These are phyloP conservation scores for Himalopsyche japonica DNA, from an alignment of 2,888 invertebrate genomes.

Conservation along the genomic window DNA sequence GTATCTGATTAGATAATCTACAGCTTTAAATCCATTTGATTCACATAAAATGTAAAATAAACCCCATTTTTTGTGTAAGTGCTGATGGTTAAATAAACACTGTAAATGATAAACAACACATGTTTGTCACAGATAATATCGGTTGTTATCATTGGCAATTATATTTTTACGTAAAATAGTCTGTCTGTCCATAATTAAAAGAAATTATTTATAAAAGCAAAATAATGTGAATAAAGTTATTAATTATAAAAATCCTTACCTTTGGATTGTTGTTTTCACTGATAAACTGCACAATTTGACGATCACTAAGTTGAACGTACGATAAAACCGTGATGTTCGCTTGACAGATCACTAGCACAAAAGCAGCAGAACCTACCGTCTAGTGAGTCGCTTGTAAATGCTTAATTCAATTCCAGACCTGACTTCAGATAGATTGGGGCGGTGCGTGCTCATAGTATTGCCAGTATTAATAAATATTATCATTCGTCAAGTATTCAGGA, in stretches of 20 bases:
- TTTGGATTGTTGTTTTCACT: constrained; percentile 21
- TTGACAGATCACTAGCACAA: background rate
- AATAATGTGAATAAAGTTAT: background rate
- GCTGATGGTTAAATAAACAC: too few relatives aligned
- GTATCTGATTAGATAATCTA: background rate
- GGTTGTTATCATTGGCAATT: background rate
- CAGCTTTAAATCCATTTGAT: background rate
- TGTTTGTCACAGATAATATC: background rate
- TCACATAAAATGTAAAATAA: too few relatives aligned
- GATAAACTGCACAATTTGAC: constrained; percentile 15
- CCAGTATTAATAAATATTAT: background rate
- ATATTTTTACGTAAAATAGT: background rate
- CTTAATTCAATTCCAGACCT: background rate
- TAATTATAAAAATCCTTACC: constrained; percentile 13
- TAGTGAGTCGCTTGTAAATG: background rate
- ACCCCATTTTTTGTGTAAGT: too few relatives aligned
- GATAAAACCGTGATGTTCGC: background rate
- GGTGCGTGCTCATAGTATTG: background rate
- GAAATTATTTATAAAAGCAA: background rate
- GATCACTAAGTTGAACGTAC: constrained; percentile 28
- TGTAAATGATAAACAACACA: background rate
- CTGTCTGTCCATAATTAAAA: background rate
- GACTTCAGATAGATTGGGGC: background rate
- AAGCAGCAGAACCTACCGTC: background rate
- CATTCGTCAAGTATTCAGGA: background rate